Conservation (phyloP, 2,113 vertebrate genomes). For the Phyllopteryx taeniolatus region DNA sequence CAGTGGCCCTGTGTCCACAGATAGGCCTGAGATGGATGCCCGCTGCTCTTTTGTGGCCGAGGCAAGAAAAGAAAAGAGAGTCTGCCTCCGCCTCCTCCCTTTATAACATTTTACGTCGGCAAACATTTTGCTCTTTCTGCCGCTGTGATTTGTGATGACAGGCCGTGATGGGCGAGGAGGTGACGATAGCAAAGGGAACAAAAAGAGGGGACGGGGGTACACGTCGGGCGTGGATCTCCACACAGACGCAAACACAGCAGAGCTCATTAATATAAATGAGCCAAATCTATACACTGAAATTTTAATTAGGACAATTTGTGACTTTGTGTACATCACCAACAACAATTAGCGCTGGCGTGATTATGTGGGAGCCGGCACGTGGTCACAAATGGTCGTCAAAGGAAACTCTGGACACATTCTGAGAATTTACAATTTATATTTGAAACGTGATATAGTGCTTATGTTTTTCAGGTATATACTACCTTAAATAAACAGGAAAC, state of each 20-base stretch:
- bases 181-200: constrained; percentile 33
- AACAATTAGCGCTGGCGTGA: constrained; percentile 30
- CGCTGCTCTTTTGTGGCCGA: constrained; percentile 51
- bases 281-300: constrained; percentile 70
- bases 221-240: constrained; percentile 25
- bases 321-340: constrained; percentile 42
- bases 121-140: constrained; percentile 28
- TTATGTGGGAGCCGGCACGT: constrained; percentile 14
- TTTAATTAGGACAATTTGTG: constrained; percentile 66
- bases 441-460: background rate
- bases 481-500: background rate
- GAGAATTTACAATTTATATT: background rate
- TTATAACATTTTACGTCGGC: constrained; percentile 26
- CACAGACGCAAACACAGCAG: constrained; percentile 68
- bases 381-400: background rate
- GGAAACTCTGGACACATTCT: background rate
- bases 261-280: constrained; percentile 71
- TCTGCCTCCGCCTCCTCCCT: constrained; percentile 20
- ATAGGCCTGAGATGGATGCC: constrained; percentile 59
- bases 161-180: constrained; percentile 46
- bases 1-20: constrained; percentile 60
- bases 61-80: constrained; percentile 18
- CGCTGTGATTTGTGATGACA: constrained; percentile 53
- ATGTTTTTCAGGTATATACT: background rate
- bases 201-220: constrained; percentile 29